Conservation (phyloP, 2,113 vertebrate genomes). For the Carettochelys insculpta region DNA sequence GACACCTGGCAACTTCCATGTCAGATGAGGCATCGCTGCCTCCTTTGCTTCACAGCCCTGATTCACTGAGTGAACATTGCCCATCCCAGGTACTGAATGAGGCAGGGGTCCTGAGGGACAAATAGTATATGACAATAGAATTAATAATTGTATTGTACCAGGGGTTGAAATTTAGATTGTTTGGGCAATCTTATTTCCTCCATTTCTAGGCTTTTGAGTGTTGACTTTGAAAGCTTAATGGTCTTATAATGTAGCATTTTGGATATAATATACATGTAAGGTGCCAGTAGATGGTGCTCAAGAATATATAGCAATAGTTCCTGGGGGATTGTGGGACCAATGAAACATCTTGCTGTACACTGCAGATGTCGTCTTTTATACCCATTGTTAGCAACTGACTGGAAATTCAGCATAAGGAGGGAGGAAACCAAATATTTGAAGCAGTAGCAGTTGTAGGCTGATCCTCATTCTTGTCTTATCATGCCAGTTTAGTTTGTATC, state of each 20-base stretch:
- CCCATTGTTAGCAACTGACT: not conserved
- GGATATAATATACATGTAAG: slow-evolving; percentile 12
- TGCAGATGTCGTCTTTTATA: slow-evolving; percentile 47
- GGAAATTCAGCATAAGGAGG: not conserved
- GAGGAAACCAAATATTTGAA: not conserved
- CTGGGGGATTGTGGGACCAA: not conserved
- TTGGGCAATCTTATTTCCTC: not conserved
- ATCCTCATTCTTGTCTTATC: not conserved
- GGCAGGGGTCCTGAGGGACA: not conserved
- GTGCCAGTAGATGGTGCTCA: slow-evolving; percentile 70
- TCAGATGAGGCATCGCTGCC: not conserved
- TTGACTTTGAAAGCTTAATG: slow-evolving; percentile 9
- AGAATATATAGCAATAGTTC: slow-evolving; percentile 45
- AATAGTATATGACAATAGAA: not conserved
- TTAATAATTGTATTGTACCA: not conserved
- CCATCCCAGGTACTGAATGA: slow-evolving; percentile 21
- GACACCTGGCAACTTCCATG: not conserved
- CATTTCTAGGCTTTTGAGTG: slow-evolving; percentile 36
- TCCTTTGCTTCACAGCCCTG: no score
- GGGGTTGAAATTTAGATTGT: not conserved
- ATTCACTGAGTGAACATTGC: slow-evolving; percentile 49
- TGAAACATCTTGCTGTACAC: not conserved
- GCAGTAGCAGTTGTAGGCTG: not conserved
- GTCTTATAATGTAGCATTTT: not conserved
- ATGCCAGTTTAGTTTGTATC: not conserved